Evolutionary conservation across 2,113 vertebrate genomes (phyloP).

Genomic region (Aramus guarauna): DNA sequence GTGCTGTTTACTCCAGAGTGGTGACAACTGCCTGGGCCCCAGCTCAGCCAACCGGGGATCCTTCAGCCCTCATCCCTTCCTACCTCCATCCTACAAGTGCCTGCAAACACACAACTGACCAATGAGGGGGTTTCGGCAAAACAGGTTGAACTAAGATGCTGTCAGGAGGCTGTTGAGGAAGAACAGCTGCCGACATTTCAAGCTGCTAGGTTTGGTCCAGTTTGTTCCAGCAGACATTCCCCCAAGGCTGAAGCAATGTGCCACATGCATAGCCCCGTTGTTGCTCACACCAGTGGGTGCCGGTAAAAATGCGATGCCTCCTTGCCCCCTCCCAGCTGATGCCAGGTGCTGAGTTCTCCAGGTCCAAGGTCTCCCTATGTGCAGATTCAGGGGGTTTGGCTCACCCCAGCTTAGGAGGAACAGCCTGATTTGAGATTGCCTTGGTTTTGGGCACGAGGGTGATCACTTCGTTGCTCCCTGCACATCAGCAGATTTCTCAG

Average conservation of each 20-base stretch:
- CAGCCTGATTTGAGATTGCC: neutral
- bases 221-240: neutral
- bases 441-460: accelerated
- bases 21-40: neutral
- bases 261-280: accelerated
- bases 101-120: neutral
- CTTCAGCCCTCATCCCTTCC: neutral
- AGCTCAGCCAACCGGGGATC: neutral
- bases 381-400: neutral
- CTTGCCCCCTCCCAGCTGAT: neutral
- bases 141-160: neutral
- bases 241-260: neutral
- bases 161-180: neutral
- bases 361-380: accelerated
- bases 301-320: neutral
- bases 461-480: neutral
- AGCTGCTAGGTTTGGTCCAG: neutral
- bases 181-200: neutral
- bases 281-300: neutral
- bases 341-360: neutral
- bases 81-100: neutral
- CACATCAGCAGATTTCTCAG: neutral
- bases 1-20: neutral
- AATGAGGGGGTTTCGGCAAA: neutral
- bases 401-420: neutral